phyloP scores from a whole-genome alignment of 2,888 invertebrate genomes.

The Yponomeuta evonymella region DNA sequence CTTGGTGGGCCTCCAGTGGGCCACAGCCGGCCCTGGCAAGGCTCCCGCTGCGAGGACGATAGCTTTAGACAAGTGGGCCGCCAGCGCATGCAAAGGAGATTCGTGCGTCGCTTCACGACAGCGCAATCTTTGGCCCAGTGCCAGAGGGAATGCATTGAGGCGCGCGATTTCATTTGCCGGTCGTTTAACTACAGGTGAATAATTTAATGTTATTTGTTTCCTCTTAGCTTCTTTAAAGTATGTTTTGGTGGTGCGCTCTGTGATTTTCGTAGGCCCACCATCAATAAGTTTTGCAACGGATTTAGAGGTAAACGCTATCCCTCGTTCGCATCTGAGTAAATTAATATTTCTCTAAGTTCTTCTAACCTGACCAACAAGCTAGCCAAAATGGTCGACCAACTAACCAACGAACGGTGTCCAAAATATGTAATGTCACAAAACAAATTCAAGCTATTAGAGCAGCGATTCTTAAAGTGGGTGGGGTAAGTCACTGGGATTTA shows the following conservation, averaged over 20 bases:
- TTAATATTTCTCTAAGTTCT: not conserved
- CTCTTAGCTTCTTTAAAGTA: not conserved
- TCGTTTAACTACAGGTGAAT: constrained; percentile 89
- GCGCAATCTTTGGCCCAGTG: constrained; percentile 86
- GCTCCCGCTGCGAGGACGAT: constrained; percentile 87
- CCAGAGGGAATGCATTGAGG: constrained; percentile 89
- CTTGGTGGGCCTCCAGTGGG: constrained; percentile 31
- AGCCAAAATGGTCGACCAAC: too few relatives aligned
- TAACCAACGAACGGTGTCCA: too few relatives aligned
- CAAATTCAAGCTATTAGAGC: too few relatives aligned
- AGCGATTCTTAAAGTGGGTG: too few relatives aligned
- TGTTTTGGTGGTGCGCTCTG: not conserved
- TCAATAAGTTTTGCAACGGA: not conserved
- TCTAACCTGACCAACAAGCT: too few relatives aligned
- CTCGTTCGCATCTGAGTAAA: too few relatives aligned
- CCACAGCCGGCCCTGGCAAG: constrained; percentile 56
- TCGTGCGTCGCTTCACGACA: constrained; percentile 83
- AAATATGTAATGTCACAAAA: too few relatives aligned
- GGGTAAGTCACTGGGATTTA: not conserved
- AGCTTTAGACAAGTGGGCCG: constrained; percentile 89
- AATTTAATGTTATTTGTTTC: not conserved
- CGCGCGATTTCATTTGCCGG: constrained; percentile 88
- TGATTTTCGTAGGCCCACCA: not conserved
- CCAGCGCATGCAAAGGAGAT: constrained; percentile 86
- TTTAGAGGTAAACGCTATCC: not conserved